Base-by-base conservation (phyloP, 1,140 invertebrate genomes). In the Chlorops oryzae region DNA sequence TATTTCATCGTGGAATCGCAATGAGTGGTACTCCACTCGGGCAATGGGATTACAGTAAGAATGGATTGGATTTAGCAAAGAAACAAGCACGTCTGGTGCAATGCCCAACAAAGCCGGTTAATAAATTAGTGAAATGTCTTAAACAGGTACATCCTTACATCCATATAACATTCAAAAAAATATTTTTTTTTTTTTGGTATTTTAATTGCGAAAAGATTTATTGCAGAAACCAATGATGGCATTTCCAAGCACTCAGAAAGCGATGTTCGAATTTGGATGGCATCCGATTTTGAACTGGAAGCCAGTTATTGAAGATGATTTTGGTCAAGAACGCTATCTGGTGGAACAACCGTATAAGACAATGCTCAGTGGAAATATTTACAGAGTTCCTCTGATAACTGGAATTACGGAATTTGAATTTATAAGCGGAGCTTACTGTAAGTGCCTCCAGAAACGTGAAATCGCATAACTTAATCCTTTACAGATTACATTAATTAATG, bases 381-480 rank as follows among this genome's bases (percentile, higher is more conserved):
- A 79, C n/a, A 76, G 81, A 34, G 79, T 86, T 5, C 85, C 86
- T 0, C 59, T 82, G n/a, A 80, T 87, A 12, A 75, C 78, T 47
- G 84, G 83, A 22, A 70, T 81, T 10, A 84, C 80, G 0, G 73
- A 78, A 46, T 77, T 83, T 46, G 85, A 87, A 61, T 83, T 86
- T 59, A 75, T 74, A n/a, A 74, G 74, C 25, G 68, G 59, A 46
- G 78, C 72, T 50, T 58, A 53, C 72, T 77, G 40, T 57, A 51
- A 75, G 73, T 61, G 55, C 74, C 15, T 4, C 9, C 37, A 39
- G 17, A 18, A 9, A n/a, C 15, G 7, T 39, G 37, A 39, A 40
- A 9, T 15, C 6, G 17, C 7, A 40, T 10, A 6, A 47, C 3
- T 22, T 9, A 9, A 32, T 9, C 20, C 9, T 17, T 43, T 40